These are phyloP conservation scores for Stichodactyla mertensii DNA, from an alignment of 64 coral and sea anemone species.

Conservation along the genomic window DNA sequence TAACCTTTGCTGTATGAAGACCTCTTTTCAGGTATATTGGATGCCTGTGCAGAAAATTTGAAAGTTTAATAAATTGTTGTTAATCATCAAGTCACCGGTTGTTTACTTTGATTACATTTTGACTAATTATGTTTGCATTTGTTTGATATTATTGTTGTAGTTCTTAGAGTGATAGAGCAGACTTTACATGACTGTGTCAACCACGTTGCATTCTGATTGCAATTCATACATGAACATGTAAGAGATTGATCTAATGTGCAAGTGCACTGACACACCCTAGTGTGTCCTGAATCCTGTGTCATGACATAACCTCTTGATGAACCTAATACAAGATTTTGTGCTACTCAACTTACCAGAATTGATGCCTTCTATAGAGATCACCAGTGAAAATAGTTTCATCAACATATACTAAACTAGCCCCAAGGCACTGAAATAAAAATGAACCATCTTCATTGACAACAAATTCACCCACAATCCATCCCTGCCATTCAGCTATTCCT, in stretches of 20 bases:
- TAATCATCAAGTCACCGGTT: too few species aligned
- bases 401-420: constrained; percentile 70
- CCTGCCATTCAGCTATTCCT: constrained; percentile 91
- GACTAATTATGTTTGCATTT: too few species aligned
- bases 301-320: too few species aligned
- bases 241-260: too few species aligned
- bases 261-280: too few species aligned
- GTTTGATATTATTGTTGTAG: too few species aligned
- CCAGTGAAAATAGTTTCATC: constrained; percentile 69
- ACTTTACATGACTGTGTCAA: too few species aligned
- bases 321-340: not conserved
- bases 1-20: constrained; percentile 70
- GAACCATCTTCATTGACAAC: constrained; percentile 75
- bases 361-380: constrained; percentile 74
- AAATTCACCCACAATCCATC: constrained; percentile 85
- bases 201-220: too few species aligned
- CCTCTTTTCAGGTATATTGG: constrained; percentile 68
- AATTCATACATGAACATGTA: too few species aligned
- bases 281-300: too few species aligned
- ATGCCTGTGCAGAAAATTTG: constrained; percentile 44
- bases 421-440: constrained; percentile 57
- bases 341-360: constrained; percentile 67
- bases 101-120: too few species aligned
- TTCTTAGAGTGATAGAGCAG: too few species aligned
- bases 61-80: not conserved